Percentiles rank a stretch among this genome's conserved stretches.
phyloP scores from a whole-genome alignment of 2,888 invertebrate genomes.

The Portevinia maculata region DNA sequence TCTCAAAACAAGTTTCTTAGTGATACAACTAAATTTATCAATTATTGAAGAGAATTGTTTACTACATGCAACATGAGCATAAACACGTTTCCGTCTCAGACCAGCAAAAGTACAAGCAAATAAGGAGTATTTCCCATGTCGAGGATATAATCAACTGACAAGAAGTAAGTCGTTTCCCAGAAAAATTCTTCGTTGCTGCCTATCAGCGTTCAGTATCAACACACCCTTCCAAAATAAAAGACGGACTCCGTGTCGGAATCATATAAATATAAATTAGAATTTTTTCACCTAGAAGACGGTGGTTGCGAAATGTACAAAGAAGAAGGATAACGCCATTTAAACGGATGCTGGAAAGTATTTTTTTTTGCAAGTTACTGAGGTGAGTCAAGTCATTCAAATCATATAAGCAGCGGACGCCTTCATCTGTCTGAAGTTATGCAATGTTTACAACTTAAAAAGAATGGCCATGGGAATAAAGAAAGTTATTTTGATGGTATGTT shows the following conservation, averaged over 20 bases:
- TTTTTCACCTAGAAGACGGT: slow-evolving; percentile 35
- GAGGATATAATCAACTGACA: slow-evolving; percentile 64
- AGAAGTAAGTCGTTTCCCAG: slow-evolving; percentile 35
- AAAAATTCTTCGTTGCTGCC: slow-evolving; percentile 42
- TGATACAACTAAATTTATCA: slow-evolving; percentile 55
- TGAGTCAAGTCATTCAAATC: slow-evolving; percentile 39
- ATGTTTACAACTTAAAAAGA: slow-evolving; percentile 41
- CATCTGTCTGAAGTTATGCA: slow-evolving; percentile 37
- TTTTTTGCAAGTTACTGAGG: slow-evolving; percentile 1
- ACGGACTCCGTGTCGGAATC: slow-evolving; percentile 37
- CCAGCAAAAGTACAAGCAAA: slow-evolving; percentile 17
- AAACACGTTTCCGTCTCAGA: slow-evolving; percentile 51
- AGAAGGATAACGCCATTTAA: slow-evolving; percentile 50
- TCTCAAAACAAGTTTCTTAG: slow-evolving; percentile 32
- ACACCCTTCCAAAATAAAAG: slow-evolving; percentile 36
- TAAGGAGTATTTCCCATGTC: slow-evolving; percentile 59
- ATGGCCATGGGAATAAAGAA: slow-evolving; percentile 49
- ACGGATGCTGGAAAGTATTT: slow-evolving; percentile 37
- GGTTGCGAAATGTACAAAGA: not conserved
- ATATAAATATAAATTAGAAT: slow-evolving; percentile 73
- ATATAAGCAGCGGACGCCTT: slow-evolving; percentile 21
- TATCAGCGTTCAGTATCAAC: slow-evolving; percentile 17
- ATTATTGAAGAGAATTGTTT: slow-evolving; percentile 63
- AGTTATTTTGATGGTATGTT: slow-evolving; percentile 9
- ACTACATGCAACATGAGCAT: slow-evolving; percentile 62